phyloP scores from a whole-genome alignment of 2,888 invertebrate species.

The Apamea epomidion region DNA sequence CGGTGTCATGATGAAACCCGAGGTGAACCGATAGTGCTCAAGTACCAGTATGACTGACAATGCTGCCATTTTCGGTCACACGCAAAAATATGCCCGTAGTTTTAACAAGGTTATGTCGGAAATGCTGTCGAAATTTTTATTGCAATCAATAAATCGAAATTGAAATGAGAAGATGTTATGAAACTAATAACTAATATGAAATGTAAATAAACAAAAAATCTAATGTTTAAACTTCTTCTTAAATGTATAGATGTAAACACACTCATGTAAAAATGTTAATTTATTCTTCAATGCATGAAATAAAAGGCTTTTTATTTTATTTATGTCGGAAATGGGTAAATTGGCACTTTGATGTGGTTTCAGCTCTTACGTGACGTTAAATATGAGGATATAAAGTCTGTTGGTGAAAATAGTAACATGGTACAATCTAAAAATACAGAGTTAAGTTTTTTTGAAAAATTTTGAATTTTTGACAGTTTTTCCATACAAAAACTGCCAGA shows the following conservation, averaged over 20 bases:
- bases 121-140: background rate
- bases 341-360: conserved; percentile 25
- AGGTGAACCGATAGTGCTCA: conserved; percentile 37
- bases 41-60: conserved; percentile 30
- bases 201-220: too few relatives aligned
- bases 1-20: conserved; percentile 34
- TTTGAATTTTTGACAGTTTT: too few relatives aligned
- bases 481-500: too few relatives aligned
- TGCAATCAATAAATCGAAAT: too few relatives aligned
- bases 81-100: conserved; percentile 23
- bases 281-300: too few relatives aligned
- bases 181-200: too few relatives aligned
- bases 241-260: too few relatives aligned
- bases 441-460: background rate
- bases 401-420: background rate
- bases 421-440: background rate
- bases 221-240: too few relatives aligned
- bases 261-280: too few relatives aligned
- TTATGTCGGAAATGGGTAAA: conserved; percentile 3
- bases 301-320: too few relatives aligned
- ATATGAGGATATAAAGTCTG: background rate
- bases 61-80: conserved; percentile 34
- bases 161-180: too few relatives aligned
- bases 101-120: conserved; percentile 2
- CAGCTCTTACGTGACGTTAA: background rate